These are phyloP conservation scores for Lutjanus campechanus DNA, from an alignment of 2,797 vertebrate species.

Conservation along the genomic window DNA sequence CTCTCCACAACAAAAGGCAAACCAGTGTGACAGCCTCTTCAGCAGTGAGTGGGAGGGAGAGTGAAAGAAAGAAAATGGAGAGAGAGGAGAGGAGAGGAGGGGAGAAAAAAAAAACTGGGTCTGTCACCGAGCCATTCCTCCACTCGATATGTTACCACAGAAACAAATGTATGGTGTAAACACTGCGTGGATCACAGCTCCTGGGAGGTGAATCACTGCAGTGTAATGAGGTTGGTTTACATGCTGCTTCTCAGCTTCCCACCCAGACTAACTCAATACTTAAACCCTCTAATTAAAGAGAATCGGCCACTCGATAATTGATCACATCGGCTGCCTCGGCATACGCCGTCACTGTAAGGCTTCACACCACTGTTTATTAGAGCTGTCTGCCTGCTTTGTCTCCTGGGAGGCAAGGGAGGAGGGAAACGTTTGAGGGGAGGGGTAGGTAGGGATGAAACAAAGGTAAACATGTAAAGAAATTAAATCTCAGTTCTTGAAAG, in stretches of 20 bases:
- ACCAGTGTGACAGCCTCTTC: constrained; percentile 85
- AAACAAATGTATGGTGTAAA: constrained; percentile 87
- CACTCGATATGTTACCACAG: constrained; percentile 87
- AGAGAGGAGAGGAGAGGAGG: constrained; percentile 51
- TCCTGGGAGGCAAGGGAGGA: constrained; percentile 66
- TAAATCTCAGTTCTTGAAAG: constrained; percentile 67
- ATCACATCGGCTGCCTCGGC: constrained; percentile 79
- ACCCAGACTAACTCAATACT: constrained; percentile 81
- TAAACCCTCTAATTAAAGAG: constrained; percentile 85
- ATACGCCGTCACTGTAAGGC: constrained; percentile 71
- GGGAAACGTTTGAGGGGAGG: constrained; percentile 51
- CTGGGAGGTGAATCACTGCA: constrained; percentile 84
- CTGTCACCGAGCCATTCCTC: constrained; percentile 84
- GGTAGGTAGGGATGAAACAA: constrained; percentile 52
- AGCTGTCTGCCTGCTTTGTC: constrained; percentile 77
- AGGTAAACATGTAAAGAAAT: constrained; percentile 77
- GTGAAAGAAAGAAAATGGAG: constrained; percentile 81
- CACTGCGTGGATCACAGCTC: constrained; percentile 81
- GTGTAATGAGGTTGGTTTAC: constrained; percentile 86
- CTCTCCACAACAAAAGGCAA: constrained; percentile 87
- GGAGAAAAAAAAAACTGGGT: constrained; percentile 55
- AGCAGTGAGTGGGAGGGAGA: constrained; percentile 84
- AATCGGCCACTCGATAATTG: constrained; percentile 85
- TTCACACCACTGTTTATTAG: constrained; percentile 79
- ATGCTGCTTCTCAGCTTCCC: constrained; percentile 81